Percentiles rank a stretch among this genome's conserved stretches.
Conservation (phyloP, 2,113 vertebrate genomes). For the Ahaetulla prasina region DNA sequence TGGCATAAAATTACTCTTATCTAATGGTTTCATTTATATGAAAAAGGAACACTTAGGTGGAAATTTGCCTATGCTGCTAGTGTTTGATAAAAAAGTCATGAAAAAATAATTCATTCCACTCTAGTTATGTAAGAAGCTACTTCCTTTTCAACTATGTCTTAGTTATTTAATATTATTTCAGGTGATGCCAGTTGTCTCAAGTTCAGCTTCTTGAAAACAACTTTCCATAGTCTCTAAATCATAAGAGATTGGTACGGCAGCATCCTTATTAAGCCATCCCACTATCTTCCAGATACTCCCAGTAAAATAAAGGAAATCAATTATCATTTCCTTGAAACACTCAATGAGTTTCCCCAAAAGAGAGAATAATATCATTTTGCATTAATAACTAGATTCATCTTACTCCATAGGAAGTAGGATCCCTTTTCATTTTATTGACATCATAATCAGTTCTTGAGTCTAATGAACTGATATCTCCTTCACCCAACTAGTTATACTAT, state of each 20-base stretch:
- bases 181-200: not conserved
- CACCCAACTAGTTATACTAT: not conserved
- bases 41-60: not conserved
- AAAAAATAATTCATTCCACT: not conserved
- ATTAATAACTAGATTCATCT: not conserved
- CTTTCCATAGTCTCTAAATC: not conserved
- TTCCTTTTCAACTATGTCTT: not conserved
- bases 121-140: not conserved
- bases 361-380: not conserved
- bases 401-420: not conserved
- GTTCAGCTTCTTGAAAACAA: not conserved
- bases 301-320: not conserved
- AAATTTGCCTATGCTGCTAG: not conserved
- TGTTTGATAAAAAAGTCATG: not conserved
- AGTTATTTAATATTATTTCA: not conserved
- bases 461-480: not conserved
- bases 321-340: not conserved
- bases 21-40: not conserved
- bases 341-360: not conserved
- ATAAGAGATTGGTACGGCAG: not conserved
- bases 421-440: not conserved
- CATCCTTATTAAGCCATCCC: not conserved
- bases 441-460: not conserved
- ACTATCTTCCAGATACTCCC: not conserved
- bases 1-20: not conserved